These are phyloP conservation scores for Apaloderma vittatum DNA, from an alignment of 2,113 vertebrate genomes.

Conservation along the genomic window DNA sequence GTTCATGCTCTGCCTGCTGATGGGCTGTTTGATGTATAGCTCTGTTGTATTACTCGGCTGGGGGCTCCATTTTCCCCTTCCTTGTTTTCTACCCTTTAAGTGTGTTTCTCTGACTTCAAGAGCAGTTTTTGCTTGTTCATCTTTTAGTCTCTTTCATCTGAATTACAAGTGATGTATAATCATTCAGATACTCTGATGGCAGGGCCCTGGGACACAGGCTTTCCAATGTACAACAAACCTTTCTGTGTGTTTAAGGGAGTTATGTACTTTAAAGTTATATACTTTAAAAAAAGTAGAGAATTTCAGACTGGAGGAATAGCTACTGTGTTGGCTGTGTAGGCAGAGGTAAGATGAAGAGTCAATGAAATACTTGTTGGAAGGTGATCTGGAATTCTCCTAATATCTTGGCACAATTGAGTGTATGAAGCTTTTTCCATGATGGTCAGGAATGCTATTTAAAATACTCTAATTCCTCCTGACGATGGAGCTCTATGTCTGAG, in stretches of 20 bases:
- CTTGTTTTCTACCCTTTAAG: not conserved
- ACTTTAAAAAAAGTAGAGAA: not conserved
- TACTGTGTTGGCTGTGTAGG: not conserved
- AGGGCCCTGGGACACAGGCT: not conserved
- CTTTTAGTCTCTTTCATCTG: not conserved
- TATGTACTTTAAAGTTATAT: not conserved
- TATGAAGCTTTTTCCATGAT: not conserved
- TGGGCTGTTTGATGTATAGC: not conserved
- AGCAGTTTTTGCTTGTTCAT: not conserved
- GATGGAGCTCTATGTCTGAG: not conserved
- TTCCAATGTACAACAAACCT: not conserved
- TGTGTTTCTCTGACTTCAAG: not conserved
- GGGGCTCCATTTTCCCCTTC: not conserved
- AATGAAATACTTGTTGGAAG: not conserved
- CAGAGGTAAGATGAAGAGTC: not conserved
- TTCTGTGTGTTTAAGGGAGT: not conserved
- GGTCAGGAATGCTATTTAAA: not conserved
- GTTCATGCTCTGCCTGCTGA: not conserved
- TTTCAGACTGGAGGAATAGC: not conserved
- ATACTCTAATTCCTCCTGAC: not conserved
- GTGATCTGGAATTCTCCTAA: not conserved
- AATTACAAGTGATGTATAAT: not conserved
- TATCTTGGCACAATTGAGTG: fast-evolving
- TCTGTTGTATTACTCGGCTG: not conserved
- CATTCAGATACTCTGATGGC: not conserved